A percentile compares a stretch with the other conserved stretches of the same genome.
Conservation (phyloP, 37 sponge, comb jelly and placozoan species). For the Oopsacas minuta region DNA sequence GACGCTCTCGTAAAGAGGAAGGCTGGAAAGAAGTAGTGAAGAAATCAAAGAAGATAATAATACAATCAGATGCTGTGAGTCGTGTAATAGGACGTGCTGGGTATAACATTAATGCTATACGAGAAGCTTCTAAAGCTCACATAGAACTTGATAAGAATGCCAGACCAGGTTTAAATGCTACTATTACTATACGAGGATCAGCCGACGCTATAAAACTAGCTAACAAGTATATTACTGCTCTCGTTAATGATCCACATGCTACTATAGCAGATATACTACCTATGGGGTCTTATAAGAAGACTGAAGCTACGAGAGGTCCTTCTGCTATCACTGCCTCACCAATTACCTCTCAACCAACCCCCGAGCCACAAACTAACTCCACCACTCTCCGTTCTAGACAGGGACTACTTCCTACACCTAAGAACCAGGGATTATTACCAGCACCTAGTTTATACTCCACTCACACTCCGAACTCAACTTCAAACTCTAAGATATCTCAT, state of each 20-base stretch:
- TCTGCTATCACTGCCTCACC: not conserved
- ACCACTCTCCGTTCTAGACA: slow-evolving; percentile 25
- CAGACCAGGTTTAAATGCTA: slow-evolving; percentile 29
- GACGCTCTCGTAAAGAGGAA: slow-evolving; percentile 59
- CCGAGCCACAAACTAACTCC: not conserved
- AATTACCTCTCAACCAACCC: slow-evolving; percentile 14
- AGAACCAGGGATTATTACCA: not conserved
- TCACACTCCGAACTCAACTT: not conserved
- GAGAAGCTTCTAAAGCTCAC: slow-evolving; percentile 43
- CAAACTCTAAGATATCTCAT: not conserved
- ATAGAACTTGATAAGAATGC: slow-evolving; percentile 49
- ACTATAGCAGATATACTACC: slow-evolving; percentile 22
- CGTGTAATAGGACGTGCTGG: slow-evolving; percentile 46
- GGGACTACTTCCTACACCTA: slow-evolving; percentile 41
- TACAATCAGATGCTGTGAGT: slow-evolving; percentile 28
- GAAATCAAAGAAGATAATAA: slow-evolving; percentile 48
- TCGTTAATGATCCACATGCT: slow-evolving; percentile 29
- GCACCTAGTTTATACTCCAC: not conserved
- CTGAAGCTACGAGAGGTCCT: not conserved
- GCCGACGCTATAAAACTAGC: slow-evolving; percentile 51
- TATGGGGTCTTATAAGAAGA: slow-evolving; percentile 13
- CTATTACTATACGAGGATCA: slow-evolving; percentile 49
- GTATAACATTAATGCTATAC: slow-evolving; percentile 31
- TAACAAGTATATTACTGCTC: slow-evolving; percentile 29
- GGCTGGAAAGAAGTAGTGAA: slow-evolving; percentile 81